Conservation (phyloP, 2,888 invertebrate species). For the Esperia sulphurella region DNA sequence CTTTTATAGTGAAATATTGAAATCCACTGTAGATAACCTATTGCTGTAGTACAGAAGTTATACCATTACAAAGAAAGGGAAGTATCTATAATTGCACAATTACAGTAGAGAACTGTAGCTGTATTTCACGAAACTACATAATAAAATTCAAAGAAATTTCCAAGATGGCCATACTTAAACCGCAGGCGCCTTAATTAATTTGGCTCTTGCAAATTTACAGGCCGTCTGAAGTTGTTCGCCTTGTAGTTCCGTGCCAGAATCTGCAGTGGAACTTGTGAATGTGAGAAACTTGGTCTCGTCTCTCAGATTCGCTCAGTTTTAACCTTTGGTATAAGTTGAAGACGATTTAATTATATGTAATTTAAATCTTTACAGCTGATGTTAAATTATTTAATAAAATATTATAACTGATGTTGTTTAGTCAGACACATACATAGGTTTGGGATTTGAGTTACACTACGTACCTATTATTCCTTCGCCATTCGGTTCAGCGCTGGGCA, state of each 20-base stretch:
- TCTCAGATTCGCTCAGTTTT: constrained; percentile 4
- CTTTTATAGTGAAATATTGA: too few species aligned
- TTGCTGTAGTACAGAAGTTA: too few species aligned
- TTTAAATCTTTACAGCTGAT: not conserved
- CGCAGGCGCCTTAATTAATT: constrained; percentile 56
- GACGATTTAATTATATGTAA: not conserved
- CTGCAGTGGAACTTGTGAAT: constrained; percentile 38
- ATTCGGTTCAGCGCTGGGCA: too few species aligned
- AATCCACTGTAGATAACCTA: too few species aligned
- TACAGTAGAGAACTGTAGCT: too few species aligned
- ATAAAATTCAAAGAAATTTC: constrained; percentile 45
- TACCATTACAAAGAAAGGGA: too few species aligned
- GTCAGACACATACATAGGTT: too few species aligned
- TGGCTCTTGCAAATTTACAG: constrained; percentile 58
- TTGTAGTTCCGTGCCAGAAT: constrained; percentile 41
- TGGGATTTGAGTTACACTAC: too few species aligned
- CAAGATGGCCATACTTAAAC: constrained; percentile 35
- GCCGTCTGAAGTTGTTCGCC: constrained; percentile 38
- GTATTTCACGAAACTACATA: constrained; percentile 28
- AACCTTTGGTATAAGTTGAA: not conserved
- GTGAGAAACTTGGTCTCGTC: constrained; percentile 28
- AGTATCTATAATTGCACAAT: too few species aligned
- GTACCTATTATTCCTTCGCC: too few species aligned
- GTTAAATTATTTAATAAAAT: too few species aligned
- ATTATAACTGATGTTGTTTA: too few species aligned